These are phyloP conservation scores for Sebastes taczanowskii DNA, from an alignment of 2,797 vertebrate species.

Conservation along the genomic window DNA sequence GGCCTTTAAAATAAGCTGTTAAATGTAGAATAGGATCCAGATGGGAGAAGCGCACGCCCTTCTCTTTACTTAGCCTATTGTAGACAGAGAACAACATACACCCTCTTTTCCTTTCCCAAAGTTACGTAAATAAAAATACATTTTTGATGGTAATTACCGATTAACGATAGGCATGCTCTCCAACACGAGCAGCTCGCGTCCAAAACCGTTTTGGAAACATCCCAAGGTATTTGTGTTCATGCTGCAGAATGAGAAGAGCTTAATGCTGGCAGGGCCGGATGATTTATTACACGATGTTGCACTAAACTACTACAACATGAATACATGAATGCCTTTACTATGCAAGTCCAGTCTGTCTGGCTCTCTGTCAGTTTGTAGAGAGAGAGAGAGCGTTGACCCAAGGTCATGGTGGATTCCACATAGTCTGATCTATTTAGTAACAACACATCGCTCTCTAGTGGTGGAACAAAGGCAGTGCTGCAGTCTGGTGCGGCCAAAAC, in stretches of 20 bases:
- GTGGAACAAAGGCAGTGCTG: not conserved
- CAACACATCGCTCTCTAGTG: slow-evolving; percentile 53
- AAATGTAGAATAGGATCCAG: slow-evolving; percentile 67
- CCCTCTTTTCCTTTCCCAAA: slow-evolving; percentile 49
- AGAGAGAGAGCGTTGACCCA: not conserved
- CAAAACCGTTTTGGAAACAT: slow-evolving; percentile 10
- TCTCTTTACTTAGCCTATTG: slow-evolving; percentile 67
- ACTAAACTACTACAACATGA: slow-evolving; percentile 5
- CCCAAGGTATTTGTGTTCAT: not conserved
- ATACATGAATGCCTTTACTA: slow-evolving; percentile 4
- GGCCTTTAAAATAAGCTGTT: slow-evolving; percentile 18
- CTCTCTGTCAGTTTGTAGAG: slow-evolving; percentile 14
- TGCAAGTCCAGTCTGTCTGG: not conserved
- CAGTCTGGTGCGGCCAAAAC: not conserved
- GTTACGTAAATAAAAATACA: slow-evolving; percentile 57
- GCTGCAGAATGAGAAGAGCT: not conserved
- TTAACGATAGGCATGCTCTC: not conserved
- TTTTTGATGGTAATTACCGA: slow-evolving; percentile 26
- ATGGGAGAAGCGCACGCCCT: slow-evolving; percentile 55
- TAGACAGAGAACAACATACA: slow-evolving; percentile 47
- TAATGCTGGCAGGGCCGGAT: not conserved
- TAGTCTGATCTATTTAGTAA: not conserved
- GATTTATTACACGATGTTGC: not conserved
- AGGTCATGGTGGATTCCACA: not conserved
- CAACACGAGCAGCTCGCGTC: not conserved